Evolutionary conservation across 2,888 invertebrate species (phyloP), one percentile per base, ranked within the genome.

Genomic region (Hoplodrina ambigua): DNA sequence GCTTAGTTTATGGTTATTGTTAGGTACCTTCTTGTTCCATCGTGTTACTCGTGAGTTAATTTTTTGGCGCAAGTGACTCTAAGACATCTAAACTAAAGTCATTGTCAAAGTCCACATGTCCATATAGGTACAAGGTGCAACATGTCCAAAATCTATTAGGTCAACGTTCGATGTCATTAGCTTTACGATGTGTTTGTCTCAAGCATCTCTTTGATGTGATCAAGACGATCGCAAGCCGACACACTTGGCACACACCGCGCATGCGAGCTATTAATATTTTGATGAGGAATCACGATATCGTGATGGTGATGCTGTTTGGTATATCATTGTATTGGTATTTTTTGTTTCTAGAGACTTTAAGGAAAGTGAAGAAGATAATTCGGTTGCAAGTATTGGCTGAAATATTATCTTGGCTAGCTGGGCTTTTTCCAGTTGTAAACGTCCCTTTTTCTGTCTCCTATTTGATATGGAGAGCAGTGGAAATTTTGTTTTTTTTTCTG

Each of bases 161-260:
- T 90, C 91, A 91, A 90, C 75, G 89, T 73, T 86, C 89, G 77
- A 66, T 71, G 78, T 83, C 80, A 83, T 85, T 85, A 87, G 81
- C 61, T 84, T 88, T 80, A 85, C 81, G 81, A 80, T 86, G 81
- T 80, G 83, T 87, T 87, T 84, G 83, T 79, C 80, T 73, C 72
- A 80, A 83, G 78, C 83, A 81, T 86, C 86, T 84, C 88, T 92
- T 91, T 91, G 89, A 90, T 86, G 85, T 83, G 82, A 80, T 75
- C 77, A 76, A 81, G 81, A 80, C 55, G 62, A 57, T 83, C 83
- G 79, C 75, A 82, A 83, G 78, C 77, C 86, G 93, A 86, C 93
- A 93, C 89, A 93, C 87, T 94, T 93, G 93, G 93, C 93, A 93
- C 72, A 41, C 46, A 15, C 15, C 37, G 68, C 19, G 57, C 33